Base-by-base conservation (phyloP, 2,888 invertebrate genomes). In the Galerucella pusilla region DNA sequence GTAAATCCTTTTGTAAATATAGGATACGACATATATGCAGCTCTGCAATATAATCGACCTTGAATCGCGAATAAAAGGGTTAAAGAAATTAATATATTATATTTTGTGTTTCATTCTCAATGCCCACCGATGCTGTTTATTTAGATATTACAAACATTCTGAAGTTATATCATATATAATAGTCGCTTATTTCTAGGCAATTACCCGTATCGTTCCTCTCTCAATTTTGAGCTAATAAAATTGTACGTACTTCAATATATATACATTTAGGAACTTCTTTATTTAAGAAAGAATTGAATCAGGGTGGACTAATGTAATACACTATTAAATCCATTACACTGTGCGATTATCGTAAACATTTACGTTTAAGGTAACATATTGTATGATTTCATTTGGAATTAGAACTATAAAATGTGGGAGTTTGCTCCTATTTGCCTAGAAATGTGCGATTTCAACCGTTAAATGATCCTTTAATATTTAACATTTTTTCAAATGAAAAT, bases 1-100 rank as follows among this genome's bases (percentile, higher is more conserved):
- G 86, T 84, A 85, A 87, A 86, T 85, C 83, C 85, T 86, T 87
- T 85, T 85, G 85, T 86, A 86, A 85, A 86, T 82, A 84, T 82
- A 83, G 79, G 78, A 80, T 81, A 80, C 76, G 78, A 80, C 75
- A 78, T 77, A 79, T 77, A 79, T 79, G 85, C 85, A 85, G 84
- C 79, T 82, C 67, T 82, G 82, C 85, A 85, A 84, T 86, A 85
- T 85, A 84, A 83, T 81, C 77, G 81, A 85, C 81, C 81, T 80
- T 80, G 73, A 81, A 79, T 82, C 80, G 81, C 83, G 83, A 83
- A 81, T 81, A 84, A 82, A 83, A 83, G 79, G 0, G 77, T 80
- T 81, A 65, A 64, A 71, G 20, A 75, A 68, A 64, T 68, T 54
- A 67, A 59, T 75, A 63, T 73, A 25, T n/a, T 65, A 70, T 74